Evolutionary conservation across 2,797 vertebrate species (phyloP).

Genomic region (Phaenicophaeus curvirostris): DNA sequence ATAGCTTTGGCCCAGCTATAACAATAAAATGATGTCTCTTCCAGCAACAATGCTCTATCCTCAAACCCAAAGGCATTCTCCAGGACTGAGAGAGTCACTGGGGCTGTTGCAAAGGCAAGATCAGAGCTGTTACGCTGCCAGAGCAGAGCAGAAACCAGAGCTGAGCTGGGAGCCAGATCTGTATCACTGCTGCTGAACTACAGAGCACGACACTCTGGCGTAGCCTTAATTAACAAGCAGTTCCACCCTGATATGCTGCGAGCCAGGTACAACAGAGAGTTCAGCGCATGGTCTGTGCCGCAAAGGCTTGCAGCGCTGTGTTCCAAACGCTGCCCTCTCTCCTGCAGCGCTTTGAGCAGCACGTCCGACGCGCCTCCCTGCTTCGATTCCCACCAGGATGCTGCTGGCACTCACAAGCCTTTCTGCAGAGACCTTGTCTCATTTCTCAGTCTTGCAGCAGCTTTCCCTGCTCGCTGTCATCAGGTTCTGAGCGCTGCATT

Average conservation of each 20-base stretch:
- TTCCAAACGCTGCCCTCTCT: background rate
- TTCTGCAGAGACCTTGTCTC: no score
- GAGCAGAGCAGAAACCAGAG: background rate
- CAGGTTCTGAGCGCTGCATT: background rate
- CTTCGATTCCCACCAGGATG: background rate
- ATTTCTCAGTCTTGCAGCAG: background rate
- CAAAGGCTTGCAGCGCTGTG: background rate
- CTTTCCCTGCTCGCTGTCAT: background rate
- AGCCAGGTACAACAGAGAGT: background rate
- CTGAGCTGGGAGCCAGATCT: background rate
- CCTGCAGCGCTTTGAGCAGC: background rate
- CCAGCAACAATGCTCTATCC: background rate
- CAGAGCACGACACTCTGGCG: background rate
- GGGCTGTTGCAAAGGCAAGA: background rate
- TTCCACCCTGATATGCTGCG: background rate
- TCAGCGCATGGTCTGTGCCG: accelerated
- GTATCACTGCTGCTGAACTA: background rate
- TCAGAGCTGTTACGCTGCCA: background rate
- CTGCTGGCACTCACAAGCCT: no score
- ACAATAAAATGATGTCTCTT: background rate
- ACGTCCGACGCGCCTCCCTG: accelerated
- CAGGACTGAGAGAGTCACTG: background rate
- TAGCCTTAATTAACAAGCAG: background rate
- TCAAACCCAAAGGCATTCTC: background rate
- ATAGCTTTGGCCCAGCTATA: background rate